Evolutionary conservation across 2,888 invertebrate species (phyloP).

Genomic region (Troides helena): DNA sequence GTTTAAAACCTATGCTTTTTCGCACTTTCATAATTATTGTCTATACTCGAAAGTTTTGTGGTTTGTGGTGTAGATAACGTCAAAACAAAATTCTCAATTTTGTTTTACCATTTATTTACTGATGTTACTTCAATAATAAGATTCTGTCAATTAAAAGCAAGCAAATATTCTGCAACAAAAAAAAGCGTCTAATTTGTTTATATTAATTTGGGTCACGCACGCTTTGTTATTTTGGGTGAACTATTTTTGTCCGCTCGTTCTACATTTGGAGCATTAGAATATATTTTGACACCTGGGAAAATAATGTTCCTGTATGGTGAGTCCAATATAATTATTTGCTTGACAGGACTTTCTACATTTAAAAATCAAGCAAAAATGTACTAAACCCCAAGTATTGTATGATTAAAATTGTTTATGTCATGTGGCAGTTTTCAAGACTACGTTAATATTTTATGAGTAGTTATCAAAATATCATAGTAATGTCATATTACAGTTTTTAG

Average conservation of each 20-base stretch:
- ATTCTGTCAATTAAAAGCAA: conserved; percentile 30
- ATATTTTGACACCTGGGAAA: conserved; percentile 74
- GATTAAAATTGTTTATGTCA: not conserved
- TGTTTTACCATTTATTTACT: conserved; percentile 53
- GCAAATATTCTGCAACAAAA: not conserved
- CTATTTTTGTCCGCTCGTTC: conserved; percentile 78
- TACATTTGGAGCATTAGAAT: conserved; percentile 73
- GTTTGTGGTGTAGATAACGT: conserved; percentile 45
- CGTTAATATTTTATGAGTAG: not conserved
- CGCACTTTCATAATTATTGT: not conserved
- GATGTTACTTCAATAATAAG: conserved; percentile 37
- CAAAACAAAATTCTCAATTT: conserved; percentile 70
- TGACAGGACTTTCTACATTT: too few relatives aligned
- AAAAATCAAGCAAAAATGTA: too few relatives aligned
- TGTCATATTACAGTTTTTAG: too few relatives aligned
- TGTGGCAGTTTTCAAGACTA: not conserved
- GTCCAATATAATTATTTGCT: conserved; percentile 37
- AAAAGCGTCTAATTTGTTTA: conserved; percentile 14
- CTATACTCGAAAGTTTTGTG: not conserved
- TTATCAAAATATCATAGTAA: too few relatives aligned
- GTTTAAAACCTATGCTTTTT: too few relatives aligned
- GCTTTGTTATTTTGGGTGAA: conserved; percentile 70
- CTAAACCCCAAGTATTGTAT: too few relatives aligned
- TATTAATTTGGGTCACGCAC: conserved; percentile 31
- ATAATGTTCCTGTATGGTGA: conserved; percentile 71